Percentiles rank a stretch among this genome's conserved stretches.
These are phyloP conservation scores for Ophion ellenae DNA, from an alignment of 2,888 invertebrate genomes.

Conservation along the genomic window DNA sequence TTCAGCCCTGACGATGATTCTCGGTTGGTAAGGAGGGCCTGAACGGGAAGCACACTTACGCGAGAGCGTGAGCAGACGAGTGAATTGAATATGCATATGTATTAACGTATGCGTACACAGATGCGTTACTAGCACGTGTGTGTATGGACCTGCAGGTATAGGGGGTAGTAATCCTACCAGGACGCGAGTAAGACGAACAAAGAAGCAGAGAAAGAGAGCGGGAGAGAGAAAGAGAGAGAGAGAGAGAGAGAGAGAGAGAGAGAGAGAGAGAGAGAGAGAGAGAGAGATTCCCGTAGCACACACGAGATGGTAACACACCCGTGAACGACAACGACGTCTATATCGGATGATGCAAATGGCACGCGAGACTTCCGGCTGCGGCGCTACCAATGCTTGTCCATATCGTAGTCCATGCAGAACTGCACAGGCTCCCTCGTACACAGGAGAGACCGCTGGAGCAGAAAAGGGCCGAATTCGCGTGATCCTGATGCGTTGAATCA, in stretches of 20 bases:
- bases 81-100: conserved; percentile 2
- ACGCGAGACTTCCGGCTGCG: conserved; percentile 82
- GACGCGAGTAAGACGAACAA: conserved; percentile 20
- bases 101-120: background rate
- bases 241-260: background rate
- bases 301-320: conserved; percentile 66
- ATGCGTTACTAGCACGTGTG: background rate
- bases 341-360: conserved; percentile 80
- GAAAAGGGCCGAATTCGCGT: background rate
- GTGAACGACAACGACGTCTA: conserved; percentile 61
- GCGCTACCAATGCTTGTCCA: conserved; percentile 33
- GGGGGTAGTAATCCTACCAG: conserved; percentile 34
- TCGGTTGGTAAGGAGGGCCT: conserved; percentile 59
- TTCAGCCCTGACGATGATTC: conserved; percentile 77
- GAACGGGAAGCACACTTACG: conserved; percentile 39
- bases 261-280: conserved; percentile 31
- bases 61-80: conserved; percentile 6
- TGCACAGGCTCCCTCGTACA: background rate
- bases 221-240: conserved; percentile 9
- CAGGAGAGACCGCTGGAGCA: background rate
- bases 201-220: background rate
- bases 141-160: background rate
- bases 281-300: conserved; percentile 57
- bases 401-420: conserved; percentile 33
- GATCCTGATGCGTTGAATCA: background rate